Evolutionary conservation across 1,140 invertebrate species (phyloP).

Genomic region (Varroa destructor): DNA sequence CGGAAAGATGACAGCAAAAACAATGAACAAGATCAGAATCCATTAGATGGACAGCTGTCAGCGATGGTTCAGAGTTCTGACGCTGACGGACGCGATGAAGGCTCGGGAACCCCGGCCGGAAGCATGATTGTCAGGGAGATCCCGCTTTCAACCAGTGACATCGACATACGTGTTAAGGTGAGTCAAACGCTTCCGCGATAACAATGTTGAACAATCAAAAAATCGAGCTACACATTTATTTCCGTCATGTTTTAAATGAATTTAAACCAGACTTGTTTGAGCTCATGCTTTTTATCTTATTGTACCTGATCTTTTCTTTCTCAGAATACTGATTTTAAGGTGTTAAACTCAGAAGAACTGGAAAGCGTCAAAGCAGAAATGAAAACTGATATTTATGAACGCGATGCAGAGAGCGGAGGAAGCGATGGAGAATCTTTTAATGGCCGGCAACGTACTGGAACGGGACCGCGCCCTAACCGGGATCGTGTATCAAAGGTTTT

Average conservation of each 20-base stretch:
- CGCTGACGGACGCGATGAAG: constrained; percentile 30
- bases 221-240: too few species aligned
- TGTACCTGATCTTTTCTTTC: not conserved
- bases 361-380: constrained; percentile 35
- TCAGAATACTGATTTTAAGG: constrained; percentile 2
- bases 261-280: too few species aligned
- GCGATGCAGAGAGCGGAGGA: not conserved
- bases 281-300: too few species aligned
- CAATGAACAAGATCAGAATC: not conserved
- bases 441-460: not conserved
- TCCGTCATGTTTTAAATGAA: too few species aligned
- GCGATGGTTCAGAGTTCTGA: not conserved
- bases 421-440: constrained; percentile 8
- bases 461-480: not conserved
- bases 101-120: constrained; percentile 32
- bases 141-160: constrained; percentile 42
- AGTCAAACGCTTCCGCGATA: too few species aligned
- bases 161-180: constrained; percentile 41
- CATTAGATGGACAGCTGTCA: too few species aligned
- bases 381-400: constrained; percentile 33
- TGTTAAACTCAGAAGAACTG: constrained; percentile 33
- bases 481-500: constrained; percentile 33
- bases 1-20: constrained; percentile 47
- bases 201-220: too few species aligned
- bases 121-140: constrained; percentile 28